Evolutionary conservation across 2,888 invertebrate genomes (phyloP), one percentile per base, ranked within the genome.

Genomic region (Campaea margaritaria): DNA sequence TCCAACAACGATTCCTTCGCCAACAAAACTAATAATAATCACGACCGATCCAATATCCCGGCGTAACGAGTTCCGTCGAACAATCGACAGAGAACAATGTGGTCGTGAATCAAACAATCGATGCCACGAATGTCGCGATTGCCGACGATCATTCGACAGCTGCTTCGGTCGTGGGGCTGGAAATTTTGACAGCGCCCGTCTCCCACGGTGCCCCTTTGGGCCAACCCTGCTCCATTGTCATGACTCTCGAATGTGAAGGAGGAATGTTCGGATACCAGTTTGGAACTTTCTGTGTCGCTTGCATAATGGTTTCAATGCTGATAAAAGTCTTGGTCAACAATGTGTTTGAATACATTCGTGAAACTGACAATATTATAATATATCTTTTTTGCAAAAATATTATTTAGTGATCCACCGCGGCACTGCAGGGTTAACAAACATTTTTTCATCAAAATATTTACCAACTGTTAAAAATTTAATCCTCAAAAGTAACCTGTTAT

Each of bases 51-150:
- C 52, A 61, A 58, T 50, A 60, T 69, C 58, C 62, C 70, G 69
- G 76, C 78, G 75, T 77, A 81, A 78, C 69, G 69, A 71, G 72
- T 73, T 65, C 43, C 36, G 62, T 58, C 74, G 70, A 80, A 86
- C 83, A 82, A 81, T 87, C 74, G 75, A 63, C 67, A 66, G 75
- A 76, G 89, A 87, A 89, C 89, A 90, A 90, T 83, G 67, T 71
- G 73, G 74, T 79, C 82, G 79, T 72, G 84, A 79, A 85, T 88
- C 86, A 85, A 89, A 90, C 89, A 91, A 90, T 89, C 86, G 87
- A 86, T 87, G 75, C 73, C 73, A 78, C 82, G 81, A 80, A 78
- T 79, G 74, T 73, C 78, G 79, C 78, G 16, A 51, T n/a, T 41
- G 21, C 48, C 21, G 47, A 36, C 28, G 13, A 50, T 39, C 41